These are phyloP conservation scores for Heliconius nattereri DNA, from an alignment of 1,140 invertebrate species.

Conservation along the genomic window DNA sequence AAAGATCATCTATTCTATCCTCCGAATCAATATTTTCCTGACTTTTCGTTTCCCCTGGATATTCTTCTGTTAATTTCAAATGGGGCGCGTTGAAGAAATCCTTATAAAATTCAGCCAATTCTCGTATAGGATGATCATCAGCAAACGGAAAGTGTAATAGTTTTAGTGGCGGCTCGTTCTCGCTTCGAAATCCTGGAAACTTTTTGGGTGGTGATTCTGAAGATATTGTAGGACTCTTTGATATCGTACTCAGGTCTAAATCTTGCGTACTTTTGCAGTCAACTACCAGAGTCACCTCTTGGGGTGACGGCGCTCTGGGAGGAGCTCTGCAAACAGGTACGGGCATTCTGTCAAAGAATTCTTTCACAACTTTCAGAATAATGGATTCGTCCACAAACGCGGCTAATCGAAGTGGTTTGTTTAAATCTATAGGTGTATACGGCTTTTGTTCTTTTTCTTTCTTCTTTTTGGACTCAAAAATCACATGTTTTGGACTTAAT, in stretches of 20 bases:
- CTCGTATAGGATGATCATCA: conserved; percentile 72
- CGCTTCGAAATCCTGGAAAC: conserved; percentile 66
- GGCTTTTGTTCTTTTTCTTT: conserved; percentile 59
- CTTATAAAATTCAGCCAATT: conserved; percentile 75
- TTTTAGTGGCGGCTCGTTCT: conserved; percentile 70
- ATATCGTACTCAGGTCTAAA: conserved; percentile 52
- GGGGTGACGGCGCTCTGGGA: conserved; percentile 35
- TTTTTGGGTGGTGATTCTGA: conserved; percentile 72
- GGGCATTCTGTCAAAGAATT: conserved; percentile 66
- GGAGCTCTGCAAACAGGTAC: conserved; percentile 54
- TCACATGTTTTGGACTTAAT: conserved; percentile 85
- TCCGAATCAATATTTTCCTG: conserved; percentile 52
- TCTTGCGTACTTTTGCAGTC: conserved; percentile 67
- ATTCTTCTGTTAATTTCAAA: conserved; percentile 61
- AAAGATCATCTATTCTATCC: conserved; percentile 58
- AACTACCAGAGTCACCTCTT: conserved; percentile 38
- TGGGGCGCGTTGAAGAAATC: conserved; percentile 76
- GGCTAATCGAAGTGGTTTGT: conserved; percentile 66
- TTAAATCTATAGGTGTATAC: conserved; percentile 59
- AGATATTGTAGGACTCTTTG: conserved; percentile 66
- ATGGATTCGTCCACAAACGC: conserved; percentile 69
- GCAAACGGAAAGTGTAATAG: conserved; percentile 71
- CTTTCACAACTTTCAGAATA: conserved; percentile 57
- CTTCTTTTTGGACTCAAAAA: conserved; percentile 78
- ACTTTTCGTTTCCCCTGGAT: conserved; percentile 42